Evolutionary conservation across 2,888 invertebrate genomes (phyloP).

Genomic region (Anarsia innoxiella): DNA sequence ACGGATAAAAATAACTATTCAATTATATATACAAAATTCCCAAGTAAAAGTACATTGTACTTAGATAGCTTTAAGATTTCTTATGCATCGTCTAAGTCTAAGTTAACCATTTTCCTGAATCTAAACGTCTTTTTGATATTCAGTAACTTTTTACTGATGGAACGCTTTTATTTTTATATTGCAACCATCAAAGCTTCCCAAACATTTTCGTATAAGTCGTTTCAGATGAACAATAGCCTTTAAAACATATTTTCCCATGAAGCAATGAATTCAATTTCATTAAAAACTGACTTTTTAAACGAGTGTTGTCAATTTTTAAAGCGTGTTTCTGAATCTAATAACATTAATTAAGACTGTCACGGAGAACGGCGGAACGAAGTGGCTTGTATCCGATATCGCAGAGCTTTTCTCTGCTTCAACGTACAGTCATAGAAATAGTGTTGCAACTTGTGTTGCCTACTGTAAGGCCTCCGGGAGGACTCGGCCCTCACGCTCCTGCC

Average conservation of each 20-base stretch:
- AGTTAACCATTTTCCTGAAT: too few species aligned
- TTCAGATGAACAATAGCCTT: too few species aligned
- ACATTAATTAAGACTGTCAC: slow-evolving; percentile 61
- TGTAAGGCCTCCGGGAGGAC: slow-evolving; percentile 18
- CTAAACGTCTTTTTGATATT: too few species aligned
- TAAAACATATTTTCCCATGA: slow-evolving; percentile 12
- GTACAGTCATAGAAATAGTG: neutral
- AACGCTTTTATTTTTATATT: too few species aligned
- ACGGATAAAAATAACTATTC: too few species aligned
- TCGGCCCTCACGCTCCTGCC: slow-evolving; percentile 47
- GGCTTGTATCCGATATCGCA: slow-evolving; percentile 3
- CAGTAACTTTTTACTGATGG: too few species aligned
- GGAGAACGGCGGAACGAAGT: slow-evolving; percentile 45
- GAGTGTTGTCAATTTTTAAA: slow-evolving; percentile 43
- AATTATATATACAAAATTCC: too few species aligned
- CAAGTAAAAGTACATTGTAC: too few species aligned
- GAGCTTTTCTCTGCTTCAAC: neutral
- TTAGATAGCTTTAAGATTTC: too few species aligned
- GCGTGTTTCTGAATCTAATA: slow-evolving; percentile 61
- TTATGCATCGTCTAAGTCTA: too few species aligned
- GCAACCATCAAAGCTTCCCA: too few species aligned
- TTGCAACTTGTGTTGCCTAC: neutral
- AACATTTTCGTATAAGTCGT: too few species aligned
- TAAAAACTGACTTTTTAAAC: slow-evolving; percentile 6
- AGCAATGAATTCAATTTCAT: slow-evolving; percentile 10